Percentiles rank a stretch among this genome's conserved stretches.
Conservation (phyloP, 2,113 vertebrate species). For the Spermophilus dauricus region DNA sequence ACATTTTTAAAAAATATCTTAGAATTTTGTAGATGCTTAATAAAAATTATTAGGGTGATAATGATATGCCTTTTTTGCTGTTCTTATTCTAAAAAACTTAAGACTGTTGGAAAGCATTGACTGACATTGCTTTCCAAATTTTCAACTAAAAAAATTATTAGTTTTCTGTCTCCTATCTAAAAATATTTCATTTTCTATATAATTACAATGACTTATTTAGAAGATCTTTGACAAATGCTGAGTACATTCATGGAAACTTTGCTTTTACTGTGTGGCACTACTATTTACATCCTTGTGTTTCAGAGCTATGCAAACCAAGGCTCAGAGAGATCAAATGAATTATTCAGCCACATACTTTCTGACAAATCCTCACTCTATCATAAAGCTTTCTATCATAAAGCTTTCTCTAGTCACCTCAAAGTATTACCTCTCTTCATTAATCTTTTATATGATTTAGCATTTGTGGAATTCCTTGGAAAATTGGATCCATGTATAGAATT, state of each 20-base stretch:
- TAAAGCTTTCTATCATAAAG: neutral
- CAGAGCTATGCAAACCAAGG: neutral
- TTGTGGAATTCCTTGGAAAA: conserved; percentile 21
- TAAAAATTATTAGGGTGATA: neutral
- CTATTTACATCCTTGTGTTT: neutral
- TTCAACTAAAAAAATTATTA: neutral
- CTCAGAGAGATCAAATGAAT: neutral
- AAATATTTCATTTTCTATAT: conserved; percentile 5
- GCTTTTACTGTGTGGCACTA: neutral
- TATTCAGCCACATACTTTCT: neutral
- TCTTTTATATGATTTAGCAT: neutral
- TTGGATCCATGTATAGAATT: neutral
- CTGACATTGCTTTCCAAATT: neutral
- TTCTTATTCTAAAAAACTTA: neutral
- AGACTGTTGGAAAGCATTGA: neutral
- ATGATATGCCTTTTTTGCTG: neutral
- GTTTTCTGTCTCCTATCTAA: neutral
- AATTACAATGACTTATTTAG: neutral
- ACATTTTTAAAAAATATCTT: neutral
- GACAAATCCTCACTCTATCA: neutral
- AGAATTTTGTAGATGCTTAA: neutral
- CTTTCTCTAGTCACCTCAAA: neutral
- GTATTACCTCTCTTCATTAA: neutral
- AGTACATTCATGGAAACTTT: neutral
- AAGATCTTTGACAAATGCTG: conserved; percentile 5